Percentiles rank a stretch among this genome's conserved stretches.
phyloP scores from a whole-genome alignment of 1,140 invertebrate species.

The Macrosteles quadrilineatus region DNA sequence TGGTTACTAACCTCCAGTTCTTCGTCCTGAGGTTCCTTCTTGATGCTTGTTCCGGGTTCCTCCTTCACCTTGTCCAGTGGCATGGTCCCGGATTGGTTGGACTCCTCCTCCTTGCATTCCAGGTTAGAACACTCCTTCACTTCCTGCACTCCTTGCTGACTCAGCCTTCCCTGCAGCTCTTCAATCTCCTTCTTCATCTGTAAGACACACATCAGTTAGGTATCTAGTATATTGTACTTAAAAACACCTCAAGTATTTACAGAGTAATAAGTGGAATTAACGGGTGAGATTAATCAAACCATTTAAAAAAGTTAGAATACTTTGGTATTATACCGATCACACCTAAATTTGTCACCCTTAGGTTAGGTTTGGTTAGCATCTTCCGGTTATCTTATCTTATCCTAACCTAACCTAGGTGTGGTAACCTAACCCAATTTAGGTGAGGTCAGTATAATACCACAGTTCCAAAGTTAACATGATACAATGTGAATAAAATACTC shows the following conservation, averaged over 20 bases:
- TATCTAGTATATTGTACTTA: slow-evolving; percentile 9
- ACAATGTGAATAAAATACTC: too few species aligned
- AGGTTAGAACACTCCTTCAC: slow-evolving; percentile 36
- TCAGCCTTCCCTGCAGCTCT: slow-evolving; percentile 52
- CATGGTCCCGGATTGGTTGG: slow-evolving; percentile 17
- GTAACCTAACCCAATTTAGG: too few species aligned
- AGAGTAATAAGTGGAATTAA: not conserved
- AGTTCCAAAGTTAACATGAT: too few species aligned
- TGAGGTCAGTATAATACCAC: too few species aligned
- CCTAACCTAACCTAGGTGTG: too few species aligned
- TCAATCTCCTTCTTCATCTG: slow-evolving; percentile 70
- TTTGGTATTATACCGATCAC: too few species aligned
- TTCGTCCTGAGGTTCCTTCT: slow-evolving; percentile 40
- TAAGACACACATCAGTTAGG: slow-evolving; percentile 36
- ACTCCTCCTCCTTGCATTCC: slow-evolving; percentile 41
- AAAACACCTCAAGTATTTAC: not conserved
- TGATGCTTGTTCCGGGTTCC: slow-evolving; percentile 34
- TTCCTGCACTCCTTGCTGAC: slow-evolving; percentile 32
- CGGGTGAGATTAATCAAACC: not conserved
- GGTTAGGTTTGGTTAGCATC: too few species aligned
- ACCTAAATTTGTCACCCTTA: too few species aligned
- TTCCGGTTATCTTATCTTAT: too few species aligned
- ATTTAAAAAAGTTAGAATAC: too few species aligned
- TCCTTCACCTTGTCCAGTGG: slow-evolving; percentile 39
- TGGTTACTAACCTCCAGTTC: slow-evolving; percentile 39